phyloP scores from a whole-genome alignment of 2,888 invertebrate species.

The Coenonympha glycerion region DNA sequence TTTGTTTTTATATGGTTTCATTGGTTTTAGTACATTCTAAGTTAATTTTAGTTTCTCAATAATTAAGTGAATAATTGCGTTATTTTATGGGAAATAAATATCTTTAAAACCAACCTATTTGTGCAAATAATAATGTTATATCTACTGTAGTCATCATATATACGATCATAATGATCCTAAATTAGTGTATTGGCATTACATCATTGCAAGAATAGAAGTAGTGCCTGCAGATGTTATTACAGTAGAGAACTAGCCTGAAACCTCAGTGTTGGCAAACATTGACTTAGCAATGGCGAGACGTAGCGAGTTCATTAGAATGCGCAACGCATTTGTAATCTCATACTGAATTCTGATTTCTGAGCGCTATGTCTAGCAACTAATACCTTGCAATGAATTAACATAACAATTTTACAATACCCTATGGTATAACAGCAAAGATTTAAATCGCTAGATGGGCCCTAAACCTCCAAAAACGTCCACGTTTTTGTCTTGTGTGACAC shows the following conservation, averaged over 20 bases:
- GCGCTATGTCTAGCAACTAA: neutral
- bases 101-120: no score
- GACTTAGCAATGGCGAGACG: neutral
- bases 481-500: no score
- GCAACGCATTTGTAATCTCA: neutral
- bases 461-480: no score
- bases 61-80: no score
- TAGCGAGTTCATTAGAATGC: neutral
- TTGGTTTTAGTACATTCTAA: no score
- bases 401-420: no score
- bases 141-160: neutral
- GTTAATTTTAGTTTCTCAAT: no score
- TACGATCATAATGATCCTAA: neutral
- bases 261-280: neutral
- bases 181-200: neutral
- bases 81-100: no score
- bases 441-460: no score
- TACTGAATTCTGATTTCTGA: neutral
- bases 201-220: neutral
- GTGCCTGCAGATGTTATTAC: neutral
- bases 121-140: neutral
- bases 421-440: no score
- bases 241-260: neutral
- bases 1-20: no score
- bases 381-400: no score